Evolutionary conservation across 2,888 invertebrate genomes (phyloP).

Genomic region (Plebejus argus): DNA sequence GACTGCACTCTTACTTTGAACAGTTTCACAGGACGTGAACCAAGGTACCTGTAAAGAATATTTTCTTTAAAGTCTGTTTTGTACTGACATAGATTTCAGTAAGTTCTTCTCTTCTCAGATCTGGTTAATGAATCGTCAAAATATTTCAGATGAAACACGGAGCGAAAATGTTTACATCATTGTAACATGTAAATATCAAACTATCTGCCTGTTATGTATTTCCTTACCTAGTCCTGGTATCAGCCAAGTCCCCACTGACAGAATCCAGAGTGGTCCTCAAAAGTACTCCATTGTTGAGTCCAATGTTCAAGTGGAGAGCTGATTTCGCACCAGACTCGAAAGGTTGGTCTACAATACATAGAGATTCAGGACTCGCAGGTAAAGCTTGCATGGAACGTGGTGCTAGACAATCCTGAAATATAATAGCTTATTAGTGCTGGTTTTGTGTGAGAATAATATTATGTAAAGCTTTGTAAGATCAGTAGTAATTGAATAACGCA

Average conservation of each 20-base stretch:
- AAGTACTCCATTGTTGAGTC: constrained; percentile 97
- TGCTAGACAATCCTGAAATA: constrained; percentile 90
- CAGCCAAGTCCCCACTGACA: constrained; percentile 97
- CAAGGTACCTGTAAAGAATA: constrained; percentile 85
- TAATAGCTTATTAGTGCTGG: constrained; percentile 18
- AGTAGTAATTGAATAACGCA: constrained; percentile 76
- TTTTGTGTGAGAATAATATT: background rate
- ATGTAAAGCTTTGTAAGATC: constrained; percentile 45
- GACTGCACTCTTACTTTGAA: constrained; percentile 98
- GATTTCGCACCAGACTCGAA: constrained; percentile 85
- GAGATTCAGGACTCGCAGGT: constrained; percentile 97
- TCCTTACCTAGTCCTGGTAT: constrained; percentile 92
- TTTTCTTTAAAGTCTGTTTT: background rate
- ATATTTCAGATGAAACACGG: constrained; percentile 84
- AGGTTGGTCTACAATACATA: constrained; percentile 95
- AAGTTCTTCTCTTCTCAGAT: constrained; percentile 70
- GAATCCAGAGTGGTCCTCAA: constrained; percentile 96
- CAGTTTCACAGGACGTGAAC: constrained; percentile 96
- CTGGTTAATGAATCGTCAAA: constrained; percentile 78
- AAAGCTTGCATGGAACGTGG: constrained; percentile 98
- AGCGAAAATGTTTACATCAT: constrained; percentile 73
- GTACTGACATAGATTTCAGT: background rate
- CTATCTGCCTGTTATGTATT: background rate
- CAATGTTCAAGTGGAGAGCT: constrained; percentile 96
- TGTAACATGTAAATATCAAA: constrained; percentile 40